phyloP scores from a whole-genome alignment of 2,113 vertebrate genomes.

The Camelus bactrianus region DNA sequence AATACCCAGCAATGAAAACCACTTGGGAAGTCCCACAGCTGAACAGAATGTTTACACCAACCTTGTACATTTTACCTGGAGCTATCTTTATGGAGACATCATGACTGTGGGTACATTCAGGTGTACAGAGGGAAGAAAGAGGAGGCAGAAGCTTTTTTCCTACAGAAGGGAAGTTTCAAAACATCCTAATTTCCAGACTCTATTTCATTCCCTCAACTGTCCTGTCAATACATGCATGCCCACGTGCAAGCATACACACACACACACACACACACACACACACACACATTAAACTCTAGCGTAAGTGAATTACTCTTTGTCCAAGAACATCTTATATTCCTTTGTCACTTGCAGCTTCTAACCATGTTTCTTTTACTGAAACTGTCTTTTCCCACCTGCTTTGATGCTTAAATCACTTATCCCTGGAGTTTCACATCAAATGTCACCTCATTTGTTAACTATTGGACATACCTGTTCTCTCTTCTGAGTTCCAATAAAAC shows the following conservation, averaged over 20 bases:
- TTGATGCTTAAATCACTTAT: background rate
- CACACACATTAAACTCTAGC: background rate
- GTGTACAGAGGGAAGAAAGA: background rate
- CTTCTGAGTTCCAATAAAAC: background rate
- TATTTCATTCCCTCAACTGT: background rate
- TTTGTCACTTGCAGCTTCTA: slow-evolving; percentile 18
- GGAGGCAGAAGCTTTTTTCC: background rate
- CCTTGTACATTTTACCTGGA: background rate
- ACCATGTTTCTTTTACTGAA: background rate
- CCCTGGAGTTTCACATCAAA: background rate
- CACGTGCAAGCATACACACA: too few relatives aligned
- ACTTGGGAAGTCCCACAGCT: background rate
- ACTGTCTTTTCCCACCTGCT: background rate
- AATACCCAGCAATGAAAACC: background rate
- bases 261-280: background rate
- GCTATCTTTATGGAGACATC: background rate
- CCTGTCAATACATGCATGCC: background rate
- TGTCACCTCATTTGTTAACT: background rate
- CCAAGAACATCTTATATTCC: background rate
- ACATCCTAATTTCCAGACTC: background rate
- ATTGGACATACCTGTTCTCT: background rate
- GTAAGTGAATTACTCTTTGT: slow-evolving; percentile 15
- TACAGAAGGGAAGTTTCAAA: background rate
- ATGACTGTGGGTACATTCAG: background rate
- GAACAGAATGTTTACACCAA: background rate